Conservation (phyloP, 2,113 vertebrate species). For the Numenius arquata region DNA sequence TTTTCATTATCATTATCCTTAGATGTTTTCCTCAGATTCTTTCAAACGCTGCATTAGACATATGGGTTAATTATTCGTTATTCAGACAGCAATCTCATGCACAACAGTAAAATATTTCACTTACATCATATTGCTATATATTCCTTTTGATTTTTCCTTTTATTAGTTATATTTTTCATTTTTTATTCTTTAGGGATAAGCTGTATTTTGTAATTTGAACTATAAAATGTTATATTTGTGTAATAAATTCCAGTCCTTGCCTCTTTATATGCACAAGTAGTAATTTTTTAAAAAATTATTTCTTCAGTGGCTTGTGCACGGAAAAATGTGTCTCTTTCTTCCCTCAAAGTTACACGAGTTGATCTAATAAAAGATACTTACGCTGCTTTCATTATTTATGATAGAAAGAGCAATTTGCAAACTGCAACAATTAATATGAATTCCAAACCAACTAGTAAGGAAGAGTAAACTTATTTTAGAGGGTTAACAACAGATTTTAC, state of each 20-base stretch:
- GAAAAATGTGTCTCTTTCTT: not conserved
- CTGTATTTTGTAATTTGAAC: not conserved
- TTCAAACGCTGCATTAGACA: not conserved
- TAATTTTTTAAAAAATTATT: not conserved
- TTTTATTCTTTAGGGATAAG: not conserved
- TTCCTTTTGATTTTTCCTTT: not conserved
- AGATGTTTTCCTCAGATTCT: not conserved
- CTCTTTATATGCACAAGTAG: not conserved
- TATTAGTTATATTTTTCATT: not conserved
- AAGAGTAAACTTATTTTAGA: not conserved
- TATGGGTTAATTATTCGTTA: not conserved
- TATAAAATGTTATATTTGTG: not conserved
- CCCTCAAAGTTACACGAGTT: not conserved
- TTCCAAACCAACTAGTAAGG: not conserved
- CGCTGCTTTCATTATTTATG: not conserved
- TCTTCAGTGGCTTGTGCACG: not conserved
- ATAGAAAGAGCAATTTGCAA: not conserved
- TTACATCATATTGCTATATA: not conserved
- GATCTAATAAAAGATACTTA: not conserved
- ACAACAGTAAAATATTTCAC: not conserved
- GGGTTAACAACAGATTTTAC: not conserved
- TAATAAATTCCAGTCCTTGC: not conserved
- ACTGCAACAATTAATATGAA: not conserved
- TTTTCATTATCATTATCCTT: not conserved
- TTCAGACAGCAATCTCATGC: not conserved